These are phyloP conservation scores for Pimephales promelas DNA, from an alignment of 2,113 vertebrate genomes.

Conservation along the genomic window DNA sequence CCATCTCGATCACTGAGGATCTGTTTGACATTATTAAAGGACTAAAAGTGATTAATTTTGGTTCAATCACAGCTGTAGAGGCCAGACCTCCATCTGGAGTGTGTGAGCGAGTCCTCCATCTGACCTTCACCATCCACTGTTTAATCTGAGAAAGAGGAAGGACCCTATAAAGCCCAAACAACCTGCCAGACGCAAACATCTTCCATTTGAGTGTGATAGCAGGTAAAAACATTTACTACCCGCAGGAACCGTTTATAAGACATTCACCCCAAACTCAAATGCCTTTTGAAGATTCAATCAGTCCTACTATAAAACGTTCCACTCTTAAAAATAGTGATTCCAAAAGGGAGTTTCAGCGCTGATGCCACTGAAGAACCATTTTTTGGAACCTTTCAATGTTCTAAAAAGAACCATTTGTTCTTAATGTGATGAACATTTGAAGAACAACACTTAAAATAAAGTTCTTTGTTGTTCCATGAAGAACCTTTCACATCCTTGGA, in stretches of 20 bases:
- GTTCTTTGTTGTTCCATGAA: no score
- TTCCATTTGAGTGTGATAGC: background rate
- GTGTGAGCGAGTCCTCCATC: constrained; percentile 41
- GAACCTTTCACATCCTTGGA: no score
- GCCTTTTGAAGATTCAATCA: constrained; percentile 2
- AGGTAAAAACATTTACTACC: constrained; percentile 7
- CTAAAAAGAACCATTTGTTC: no score
- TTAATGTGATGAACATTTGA: background rate
- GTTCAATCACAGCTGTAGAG: constrained; percentile 15
- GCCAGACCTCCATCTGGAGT: constrained; percentile 48
- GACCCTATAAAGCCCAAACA: background rate
- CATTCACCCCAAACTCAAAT: background rate
- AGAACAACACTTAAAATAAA: background rate
- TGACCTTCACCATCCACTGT: constrained; percentile 29
- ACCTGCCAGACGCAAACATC: constrained; percentile 6
- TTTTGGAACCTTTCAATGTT: background rate
- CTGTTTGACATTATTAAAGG: constrained; percentile 35
- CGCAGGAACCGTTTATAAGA: background rate
- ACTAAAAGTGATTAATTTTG: constrained; percentile 36
- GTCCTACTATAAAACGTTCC: background rate
- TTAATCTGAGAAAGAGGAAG: constrained; percentile 24
- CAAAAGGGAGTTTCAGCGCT: background rate
- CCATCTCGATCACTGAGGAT: background rate
- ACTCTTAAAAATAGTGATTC: background rate
- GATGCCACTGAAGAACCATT: background rate